These are phyloP conservation scores for Actinernus sp. DNA, from an alignment of 92 coral and sea anemone genomes.

Conservation along the genomic window DNA sequence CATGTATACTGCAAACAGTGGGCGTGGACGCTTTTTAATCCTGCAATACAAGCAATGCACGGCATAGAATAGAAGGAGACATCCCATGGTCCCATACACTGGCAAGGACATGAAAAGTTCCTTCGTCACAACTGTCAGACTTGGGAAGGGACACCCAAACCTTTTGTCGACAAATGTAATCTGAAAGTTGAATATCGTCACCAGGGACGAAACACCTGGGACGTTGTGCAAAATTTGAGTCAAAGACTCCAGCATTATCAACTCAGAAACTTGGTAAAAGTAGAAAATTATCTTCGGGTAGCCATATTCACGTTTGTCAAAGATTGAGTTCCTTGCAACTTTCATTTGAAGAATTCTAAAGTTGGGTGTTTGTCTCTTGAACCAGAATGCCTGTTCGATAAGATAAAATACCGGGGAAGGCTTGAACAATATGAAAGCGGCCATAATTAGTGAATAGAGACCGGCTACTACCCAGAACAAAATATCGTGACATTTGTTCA, in stretches of 20 bases:
- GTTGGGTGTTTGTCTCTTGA: slow-evolving; percentile 6
- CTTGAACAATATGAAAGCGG: slow-evolving; percentile 41
- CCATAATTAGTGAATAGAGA: slow-evolving; percentile 27
- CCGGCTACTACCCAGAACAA: slow-evolving; percentile 78
- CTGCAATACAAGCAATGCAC: slow-evolving; percentile 11
- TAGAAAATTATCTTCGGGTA: slow-evolving; percentile 49
- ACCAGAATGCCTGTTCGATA: slow-evolving; percentile 49
- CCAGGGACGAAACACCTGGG: background rate
- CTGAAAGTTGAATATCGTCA: slow-evolving; percentile 52
- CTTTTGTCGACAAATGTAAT: slow-evolving; percentile 12
- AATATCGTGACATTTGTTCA: slow-evolving; percentile 37
- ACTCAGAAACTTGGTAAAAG: slow-evolving; percentile 51
- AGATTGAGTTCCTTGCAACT: too few species aligned
- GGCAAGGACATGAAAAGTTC: slow-evolving; percentile 32
- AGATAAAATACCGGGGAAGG: slow-evolving; percentile 57
- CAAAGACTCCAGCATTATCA: slow-evolving; percentile 15
- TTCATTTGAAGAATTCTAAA: background rate
- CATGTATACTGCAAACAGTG: slow-evolving; percentile 35
- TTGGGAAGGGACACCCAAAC: slow-evolving; percentile 62
- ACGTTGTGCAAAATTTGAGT: slow-evolving; percentile 1
- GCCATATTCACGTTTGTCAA: slow-evolving; percentile 26
- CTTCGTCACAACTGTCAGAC: slow-evolving; percentile 59
- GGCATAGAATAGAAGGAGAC: slow-evolving; percentile 19
- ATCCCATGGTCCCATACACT: slow-evolving; percentile 39
- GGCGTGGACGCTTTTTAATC: slow-evolving; percentile 15